Evolutionary conservation across 1,140 invertebrate species (phyloP), one percentile per base, ranked within the genome.

Genomic region (Brachionus rubens): DNA sequence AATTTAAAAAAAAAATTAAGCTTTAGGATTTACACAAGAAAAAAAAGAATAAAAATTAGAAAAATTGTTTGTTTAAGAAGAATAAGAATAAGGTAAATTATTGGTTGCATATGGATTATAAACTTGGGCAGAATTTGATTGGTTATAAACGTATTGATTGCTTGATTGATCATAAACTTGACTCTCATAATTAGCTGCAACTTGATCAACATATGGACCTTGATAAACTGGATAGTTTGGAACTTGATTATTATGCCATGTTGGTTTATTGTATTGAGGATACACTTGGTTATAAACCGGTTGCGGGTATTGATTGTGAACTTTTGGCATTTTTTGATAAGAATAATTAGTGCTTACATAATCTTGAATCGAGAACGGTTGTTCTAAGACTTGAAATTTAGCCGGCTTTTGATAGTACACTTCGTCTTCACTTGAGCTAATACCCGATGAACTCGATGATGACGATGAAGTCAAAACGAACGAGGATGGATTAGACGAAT

Each of bases 361-460:
- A 43, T 65, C 59, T 43, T 65, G 59, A 10, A 65, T 65, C 12
- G 59, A 65, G 2, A 65, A n/a, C 21, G 59, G 24, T 65, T 41
- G 59, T 12, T 65, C 36, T 26, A 65, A 65, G 24, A 65, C 59
- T 46, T 65, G 59, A 36, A 43, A 65, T 26, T 65, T 65, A 10
- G 24, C 16, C 9, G 56, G 3, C n/a, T 65, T 65, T 0, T 2
- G 36, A 65, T 43, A 65, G 10, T 65, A 24, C 14, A 21, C 24
- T 41, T 65, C 59, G 26, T 65, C 59, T 24, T 65, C 59, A 65
- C 41, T 65, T 43, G 59, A 65, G 24, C 59, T 65, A 10, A 43
- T 10, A 24, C 59, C 59, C 9, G 59, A 65, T 21, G 36, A 43
- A 12, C 36, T 24, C 2, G 33, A 41, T 21, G 59, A 65, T 19